Evolutionary conservation across 1,140 invertebrate genomes (phyloP).

Genomic region (Charaxes varanes): DNA sequence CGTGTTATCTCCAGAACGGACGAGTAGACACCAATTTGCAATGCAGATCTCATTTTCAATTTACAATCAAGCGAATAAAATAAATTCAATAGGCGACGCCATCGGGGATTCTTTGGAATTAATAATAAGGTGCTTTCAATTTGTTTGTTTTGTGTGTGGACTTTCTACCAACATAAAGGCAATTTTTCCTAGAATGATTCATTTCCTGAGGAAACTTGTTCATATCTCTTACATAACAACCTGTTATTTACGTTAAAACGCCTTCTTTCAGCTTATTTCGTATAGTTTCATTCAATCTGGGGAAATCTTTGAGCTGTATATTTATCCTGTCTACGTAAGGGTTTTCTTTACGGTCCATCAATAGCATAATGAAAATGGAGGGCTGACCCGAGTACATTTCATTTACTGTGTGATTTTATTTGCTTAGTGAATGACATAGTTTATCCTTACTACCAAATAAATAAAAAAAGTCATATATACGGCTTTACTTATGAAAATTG

Average conservation of each 20-base stretch:
- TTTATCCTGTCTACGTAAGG: slow-evolving; percentile 4
- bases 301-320: background rate
- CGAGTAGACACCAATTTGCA: slow-evolving; percentile 16
- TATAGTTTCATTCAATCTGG: background rate
- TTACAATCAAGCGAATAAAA: slow-evolving; percentile 22
- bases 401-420: slow-evolving; percentile 4
- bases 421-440: background rate
- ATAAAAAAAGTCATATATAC: no score
- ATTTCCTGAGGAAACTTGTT: no score
- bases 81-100: slow-evolving; percentile 15
- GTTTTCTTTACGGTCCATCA: slow-evolving; percentile 6
- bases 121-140: no score
- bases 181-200: no score
- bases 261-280: no score
- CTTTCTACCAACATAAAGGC: no score
- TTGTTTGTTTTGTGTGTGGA: no score
- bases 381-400: slow-evolving; percentile 2
- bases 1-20: slow-evolving; percentile 15
- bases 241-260: background rate
- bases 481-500: no score
- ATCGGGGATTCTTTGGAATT: no score
- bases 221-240: no score
- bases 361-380: slow-evolving; percentile 4
- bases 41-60: slow-evolving; percentile 21
- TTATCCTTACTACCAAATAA: no score